A percentile compares a stretch with the other conserved stretches of the same genome.
Conservation (phyloP, 35 echinoderm and acorn worm genomes). For the Lytechinus variegatus region DNA sequence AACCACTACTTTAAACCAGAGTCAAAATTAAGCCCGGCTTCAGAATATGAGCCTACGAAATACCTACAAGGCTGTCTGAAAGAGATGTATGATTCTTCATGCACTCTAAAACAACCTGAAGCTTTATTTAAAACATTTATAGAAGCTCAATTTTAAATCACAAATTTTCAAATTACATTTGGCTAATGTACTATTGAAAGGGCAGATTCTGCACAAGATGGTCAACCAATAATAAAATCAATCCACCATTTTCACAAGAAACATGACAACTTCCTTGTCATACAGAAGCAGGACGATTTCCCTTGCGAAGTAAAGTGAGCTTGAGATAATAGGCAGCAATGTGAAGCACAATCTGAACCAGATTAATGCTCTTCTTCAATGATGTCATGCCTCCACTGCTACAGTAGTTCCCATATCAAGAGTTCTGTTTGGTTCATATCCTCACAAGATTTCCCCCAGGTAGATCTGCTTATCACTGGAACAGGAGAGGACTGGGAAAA, state of each 20-base stretch:
- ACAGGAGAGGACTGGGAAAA: slow-evolving; percentile 74
- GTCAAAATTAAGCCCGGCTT: no score
- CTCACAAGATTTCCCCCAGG: slow-evolving; percentile 85
- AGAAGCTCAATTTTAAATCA: no score
- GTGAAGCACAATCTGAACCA: not conserved
- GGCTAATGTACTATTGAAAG: not conserved
- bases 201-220: not conserved
- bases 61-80: no score
- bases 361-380: not conserved
- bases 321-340: not conserved
- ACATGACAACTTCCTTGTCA: not conserved
- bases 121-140: no score
- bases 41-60: no score
- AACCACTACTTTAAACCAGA: no score
- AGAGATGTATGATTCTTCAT: no score
- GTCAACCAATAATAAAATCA: not conserved
- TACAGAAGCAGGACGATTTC: not conserved
- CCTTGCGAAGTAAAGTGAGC: not conserved
- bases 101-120: no score
- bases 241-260: not conserved
- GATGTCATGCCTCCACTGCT: not conserved
- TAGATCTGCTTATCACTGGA: slow-evolving; percentile 92
- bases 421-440: not conserved
- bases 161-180: no score
- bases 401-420: not conserved